Evolutionary conservation across 1,140 invertebrate genomes (phyloP).

Genomic region (Platyscapa corneri): DNA sequence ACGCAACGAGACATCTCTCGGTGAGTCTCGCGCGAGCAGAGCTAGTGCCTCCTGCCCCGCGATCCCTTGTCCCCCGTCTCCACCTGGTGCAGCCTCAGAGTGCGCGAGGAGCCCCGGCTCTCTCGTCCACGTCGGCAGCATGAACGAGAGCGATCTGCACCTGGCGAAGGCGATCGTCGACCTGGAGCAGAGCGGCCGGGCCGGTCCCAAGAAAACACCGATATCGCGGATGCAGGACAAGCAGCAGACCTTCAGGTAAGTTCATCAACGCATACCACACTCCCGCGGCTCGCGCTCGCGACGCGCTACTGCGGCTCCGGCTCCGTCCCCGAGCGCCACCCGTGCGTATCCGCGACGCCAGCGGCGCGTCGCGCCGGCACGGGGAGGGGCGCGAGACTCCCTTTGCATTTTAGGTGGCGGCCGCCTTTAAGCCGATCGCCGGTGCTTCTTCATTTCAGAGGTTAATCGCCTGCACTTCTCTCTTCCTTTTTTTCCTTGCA

Average conservation of each 20-base stretch:
- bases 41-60: too few relatives aligned
- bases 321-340: neutral
- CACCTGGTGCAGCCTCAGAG: too few relatives aligned
- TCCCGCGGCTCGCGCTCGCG: neutral
- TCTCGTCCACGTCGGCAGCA: conserved; percentile 62
- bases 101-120: neutral
- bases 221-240: conserved; percentile 67
- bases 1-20: conserved; percentile 7
- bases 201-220: conserved; percentile 58
- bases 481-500: too few relatives aligned
- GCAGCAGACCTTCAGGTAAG: conserved; percentile 69
- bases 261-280: too few relatives aligned
- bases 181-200: conserved; percentile 59
- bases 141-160: conserved; percentile 81
- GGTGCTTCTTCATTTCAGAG: too few relatives aligned
- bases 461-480: too few relatives aligned
- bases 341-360: neutral
- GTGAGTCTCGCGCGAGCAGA: neutral
- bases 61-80: too few relatives aligned
- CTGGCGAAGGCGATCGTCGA: conserved; percentile 79
- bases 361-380: neutral
- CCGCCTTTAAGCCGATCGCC: too few relatives aligned
- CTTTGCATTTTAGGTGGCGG: too few relatives aligned
- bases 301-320: neutral
- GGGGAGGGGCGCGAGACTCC: neutral